Evolutionary conservation across 2,797 vertebrate species (phyloP), one percentile per base, ranked within the genome.

Genomic region (Chelidonichthys spinosus): DNA sequence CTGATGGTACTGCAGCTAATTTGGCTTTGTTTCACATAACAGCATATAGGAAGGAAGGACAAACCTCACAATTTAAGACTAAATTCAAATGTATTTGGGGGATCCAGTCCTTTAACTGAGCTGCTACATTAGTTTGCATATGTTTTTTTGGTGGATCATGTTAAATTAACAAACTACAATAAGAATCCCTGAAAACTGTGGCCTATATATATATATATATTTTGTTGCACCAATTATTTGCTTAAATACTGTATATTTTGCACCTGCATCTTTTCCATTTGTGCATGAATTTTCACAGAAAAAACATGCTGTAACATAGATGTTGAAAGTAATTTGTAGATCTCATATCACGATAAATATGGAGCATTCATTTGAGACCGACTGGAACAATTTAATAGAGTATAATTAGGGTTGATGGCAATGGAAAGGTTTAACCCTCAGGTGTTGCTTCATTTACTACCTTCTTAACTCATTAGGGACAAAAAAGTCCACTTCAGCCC

Each of bases 341-440:
- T 18, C 67, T 49, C 35, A 40, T 11, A 39, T 43, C 7, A 1
- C 60, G 50, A 43, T 0, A 47, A 40, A 59, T 4, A 59, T 17
- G 53, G 42, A 18, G 32, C 54, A 42, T 63, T 14, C 2, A 54
- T 47, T 36, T 53, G 53, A 25, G 63, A 44, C 9, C 1, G 10
- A 13, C 53, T 47, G 35, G 54, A 52, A 43, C 5, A 66, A 40
- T 63, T 54, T 7, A 6, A 49, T 4, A 18, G 7, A 46, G 7
- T 59, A 53, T 54, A 62, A 81, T 40, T 15, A 6, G 44, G 4
- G 32, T 7, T 4, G 25, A 63, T 42, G n/a, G 10, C 18, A 76
- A 52, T 3, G 53, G 25, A 73, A 64, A 62, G 32, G 25, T 77
- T 76, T 14, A 42, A 47, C 25, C 25, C 25, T 25, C 25, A 25